Evolutionary conservation across 2,113 vertebrate species (phyloP).

Genomic region (Uria aalge): DNA sequence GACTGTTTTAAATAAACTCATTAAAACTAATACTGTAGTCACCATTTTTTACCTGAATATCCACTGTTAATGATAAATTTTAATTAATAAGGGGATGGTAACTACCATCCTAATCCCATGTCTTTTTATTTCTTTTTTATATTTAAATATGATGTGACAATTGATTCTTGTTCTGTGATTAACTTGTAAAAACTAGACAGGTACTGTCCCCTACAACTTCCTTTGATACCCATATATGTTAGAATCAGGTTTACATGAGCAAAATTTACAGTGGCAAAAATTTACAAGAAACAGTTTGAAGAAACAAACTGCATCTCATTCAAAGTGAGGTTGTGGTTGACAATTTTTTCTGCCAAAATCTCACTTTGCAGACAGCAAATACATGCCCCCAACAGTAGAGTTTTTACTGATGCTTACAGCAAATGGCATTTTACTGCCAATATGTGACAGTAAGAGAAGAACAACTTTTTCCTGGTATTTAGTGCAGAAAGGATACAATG

Average conservation of each 20-base stretch:
- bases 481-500: rapidly evolving
- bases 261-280: neutral
- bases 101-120: neutral
- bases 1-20: neutral
- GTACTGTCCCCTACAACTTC: neutral
- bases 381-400: neutral
- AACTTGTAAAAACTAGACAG: neutral
- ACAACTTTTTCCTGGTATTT: neutral
- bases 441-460: neutral
- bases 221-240: rapidly evolving
- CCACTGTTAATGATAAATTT: neutral
- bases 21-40: neutral
- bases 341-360: neutral
- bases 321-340: neutral
- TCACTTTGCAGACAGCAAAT: neutral
- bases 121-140: neutral
- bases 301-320: neutral
- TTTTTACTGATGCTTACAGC: neutral
- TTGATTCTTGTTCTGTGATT: neutral
- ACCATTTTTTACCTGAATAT: neutral
- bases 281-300: neutral
- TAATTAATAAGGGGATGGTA: neutral
- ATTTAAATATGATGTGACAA: neutral
- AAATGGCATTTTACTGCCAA: neutral
- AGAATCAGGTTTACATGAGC: neutral